phyloP scores from a whole-genome alignment of 2,113 vertebrate species.

The Paraplagusia blochii region DNA sequence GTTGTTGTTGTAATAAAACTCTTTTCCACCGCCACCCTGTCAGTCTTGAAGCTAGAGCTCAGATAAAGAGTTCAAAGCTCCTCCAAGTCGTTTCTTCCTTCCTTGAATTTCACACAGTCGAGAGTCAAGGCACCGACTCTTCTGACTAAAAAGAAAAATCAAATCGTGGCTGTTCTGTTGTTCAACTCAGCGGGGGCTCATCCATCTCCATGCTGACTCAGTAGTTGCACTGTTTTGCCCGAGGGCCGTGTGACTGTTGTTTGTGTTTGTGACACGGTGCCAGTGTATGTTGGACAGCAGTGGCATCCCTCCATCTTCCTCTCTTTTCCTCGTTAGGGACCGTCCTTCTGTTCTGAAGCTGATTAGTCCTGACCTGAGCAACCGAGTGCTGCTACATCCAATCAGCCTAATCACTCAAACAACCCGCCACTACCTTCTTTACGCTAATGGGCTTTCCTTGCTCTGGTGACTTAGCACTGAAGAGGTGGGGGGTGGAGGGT shows the following conservation, averaged over 20 bases:
- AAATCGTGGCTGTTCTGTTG: conserved; percentile 24
- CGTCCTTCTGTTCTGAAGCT: conserved; percentile 69
- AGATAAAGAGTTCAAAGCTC: conserved; percentile 15
- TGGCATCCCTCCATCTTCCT: conserved; percentile 29
- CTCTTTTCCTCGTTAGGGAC: conserved; percentile 61
- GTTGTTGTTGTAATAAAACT: conserved; percentile 17
- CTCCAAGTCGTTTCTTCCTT: conserved; percentile 1
- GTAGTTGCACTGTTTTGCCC: conserved; percentile 14
- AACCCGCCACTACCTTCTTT: conserved; percentile 58
- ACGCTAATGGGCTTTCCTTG: conserved; percentile 79
- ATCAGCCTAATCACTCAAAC: conserved; percentile 76
- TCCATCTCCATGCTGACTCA: conserved; percentile 48
- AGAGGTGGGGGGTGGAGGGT: conserved; percentile 47
- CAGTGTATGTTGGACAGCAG: conserved; percentile 37
- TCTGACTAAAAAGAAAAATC: conserved; percentile 18
- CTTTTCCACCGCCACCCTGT: conserved; percentile 2
- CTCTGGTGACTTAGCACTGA: conserved; percentile 77
- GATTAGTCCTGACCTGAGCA: conserved; percentile 76
- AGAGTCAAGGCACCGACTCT: not conserved
- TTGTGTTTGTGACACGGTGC: conserved; percentile 30
- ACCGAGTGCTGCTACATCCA: conserved; percentile 75
- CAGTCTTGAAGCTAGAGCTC: conserved; percentile 30
- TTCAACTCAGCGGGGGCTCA: conserved; percentile 19
- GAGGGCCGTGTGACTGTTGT: conserved; percentile 20
- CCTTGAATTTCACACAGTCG: conserved; percentile 5